Percentiles rank a stretch among this genome's conserved stretches.
Evolutionary conservation across 2,797 vertebrate species (phyloP).

Genomic region (Rhadinocentrus ornatus): DNA sequence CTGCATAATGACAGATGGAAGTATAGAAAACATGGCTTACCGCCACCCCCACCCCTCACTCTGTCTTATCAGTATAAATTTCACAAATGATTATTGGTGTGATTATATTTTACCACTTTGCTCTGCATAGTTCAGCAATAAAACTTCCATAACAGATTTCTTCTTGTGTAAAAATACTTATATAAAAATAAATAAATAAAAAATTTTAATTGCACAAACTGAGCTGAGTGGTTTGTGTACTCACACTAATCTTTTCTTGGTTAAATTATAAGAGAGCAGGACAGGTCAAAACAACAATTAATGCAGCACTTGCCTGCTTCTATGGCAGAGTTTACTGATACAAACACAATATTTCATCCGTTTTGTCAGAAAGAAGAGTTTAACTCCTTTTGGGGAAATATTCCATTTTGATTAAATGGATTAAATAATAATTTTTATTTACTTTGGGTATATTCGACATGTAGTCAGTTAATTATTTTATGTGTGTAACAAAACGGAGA

Average conservation of each 20-base stretch:
- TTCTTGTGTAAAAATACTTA: slow-evolving; percentile 4
- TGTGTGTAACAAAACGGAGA: not conserved
- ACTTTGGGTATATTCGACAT: not conserved
- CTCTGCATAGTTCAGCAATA: not conserved
- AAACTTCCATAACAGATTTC: not conserved
- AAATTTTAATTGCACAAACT: slow-evolving; percentile 10
- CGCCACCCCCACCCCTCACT: slow-evolving; percentile 25
- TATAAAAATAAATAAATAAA: slow-evolving; percentile 23
- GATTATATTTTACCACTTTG: slow-evolving; percentile 24
- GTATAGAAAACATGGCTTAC: slow-evolving; percentile 33
- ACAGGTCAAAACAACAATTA: slow-evolving; percentile 23
- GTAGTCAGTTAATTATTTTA: not conserved
- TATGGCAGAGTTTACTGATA: not conserved
- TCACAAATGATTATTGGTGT: slow-evolving; percentile 46
- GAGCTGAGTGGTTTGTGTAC: slow-evolving; percentile 10
- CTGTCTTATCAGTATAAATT: slow-evolving; percentile 54
- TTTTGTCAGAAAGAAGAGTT: not conserved
- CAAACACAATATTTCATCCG: not conserved
- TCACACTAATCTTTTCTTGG: slow-evolving; percentile 4
- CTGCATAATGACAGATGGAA: slow-evolving; percentile 69
- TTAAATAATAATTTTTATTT: not conserved
- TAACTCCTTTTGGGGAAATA: not conserved
- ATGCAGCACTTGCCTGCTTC: slow-evolving; percentile 9
- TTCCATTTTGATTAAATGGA: not conserved
- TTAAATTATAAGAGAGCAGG: slow-evolving; percentile 12